A percentile compares a stretch with the other conserved stretches of the same genome.
phyloP scores from a whole-genome alignment of 2,888 invertebrate species.

The Leptodirus hochenwartii region DNA sequence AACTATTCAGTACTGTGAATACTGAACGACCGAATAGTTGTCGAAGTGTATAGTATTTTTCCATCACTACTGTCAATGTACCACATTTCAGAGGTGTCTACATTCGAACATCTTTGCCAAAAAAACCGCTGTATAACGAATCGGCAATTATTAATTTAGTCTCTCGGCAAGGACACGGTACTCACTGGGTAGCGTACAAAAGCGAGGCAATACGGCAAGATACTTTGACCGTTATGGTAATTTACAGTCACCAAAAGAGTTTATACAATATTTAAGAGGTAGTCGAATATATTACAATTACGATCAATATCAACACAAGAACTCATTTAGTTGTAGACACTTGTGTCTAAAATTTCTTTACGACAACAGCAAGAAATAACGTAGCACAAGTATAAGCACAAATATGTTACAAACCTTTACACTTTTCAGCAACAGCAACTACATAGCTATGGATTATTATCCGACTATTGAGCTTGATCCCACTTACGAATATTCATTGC shows the following conservation, averaged over 20 bases:
- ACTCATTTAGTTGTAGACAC: conserved; percentile 17
- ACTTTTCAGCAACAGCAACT: too few species aligned
- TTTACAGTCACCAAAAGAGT: conserved; percentile 16
- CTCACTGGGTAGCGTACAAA: conserved; percentile 21
- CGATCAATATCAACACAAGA: conserved; percentile 14
- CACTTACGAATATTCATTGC: conserved; percentile 16
- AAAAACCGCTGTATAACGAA: too few species aligned
- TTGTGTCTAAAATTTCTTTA: conserved; percentile 11
- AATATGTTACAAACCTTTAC: too few species aligned
- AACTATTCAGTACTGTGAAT: too few species aligned
- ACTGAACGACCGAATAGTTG: too few species aligned
- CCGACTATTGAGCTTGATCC: conserved; percentile 15
- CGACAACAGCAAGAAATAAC: too few species aligned
- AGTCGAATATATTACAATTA: conserved; percentile 15
- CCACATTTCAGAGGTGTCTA: too few species aligned
- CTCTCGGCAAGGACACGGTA: conserved; percentile 13
- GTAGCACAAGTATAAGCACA: too few species aligned
- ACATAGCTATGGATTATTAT: conserved; percentile 15
- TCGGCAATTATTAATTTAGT: conserved; percentile 18
- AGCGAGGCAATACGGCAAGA: conserved; percentile 14
- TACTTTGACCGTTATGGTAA: conserved; percentile 23
- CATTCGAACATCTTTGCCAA: too few species aligned
- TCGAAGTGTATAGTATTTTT: too few species aligned
- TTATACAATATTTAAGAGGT: conserved; percentile 15
- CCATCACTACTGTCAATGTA: too few species aligned